Percentiles rank a stretch among this genome's conserved stretches.
Conservation (phyloP, 2,888 invertebrate species). For the Onthophagus sagittarius region DNA sequence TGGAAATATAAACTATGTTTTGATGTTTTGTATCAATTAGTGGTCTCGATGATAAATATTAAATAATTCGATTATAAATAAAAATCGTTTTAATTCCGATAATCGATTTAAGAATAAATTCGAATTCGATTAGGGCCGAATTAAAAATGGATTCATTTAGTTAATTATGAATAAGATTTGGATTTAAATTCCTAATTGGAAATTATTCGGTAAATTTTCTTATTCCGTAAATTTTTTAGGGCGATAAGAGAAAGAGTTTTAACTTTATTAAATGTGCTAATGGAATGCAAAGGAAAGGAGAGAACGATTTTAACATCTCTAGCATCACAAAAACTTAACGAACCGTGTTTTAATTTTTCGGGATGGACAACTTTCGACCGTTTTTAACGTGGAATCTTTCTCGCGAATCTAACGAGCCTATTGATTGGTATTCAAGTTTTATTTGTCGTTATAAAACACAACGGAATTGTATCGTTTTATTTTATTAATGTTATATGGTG, state of each 20-base stretch:
- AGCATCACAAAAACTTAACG: not conserved
- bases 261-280: not conserved
- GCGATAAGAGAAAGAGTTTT: not conserved
- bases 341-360: not conserved
- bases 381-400: not conserved
- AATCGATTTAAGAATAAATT: too few relatives aligned
- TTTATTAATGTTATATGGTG: not conserved
- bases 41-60: too few relatives aligned
- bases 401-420: not conserved
- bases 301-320: not conserved
- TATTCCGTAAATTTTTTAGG: not conserved
- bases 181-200: not conserved
- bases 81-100: too few relatives aligned
- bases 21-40: not conserved
- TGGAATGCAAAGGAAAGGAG: not conserved
- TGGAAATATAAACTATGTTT: not conserved
- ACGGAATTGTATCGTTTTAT: not conserved
- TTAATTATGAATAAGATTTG: not conserved
- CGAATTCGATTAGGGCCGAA: not conserved
- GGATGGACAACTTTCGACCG: not conserved
- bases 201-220: not conserved
- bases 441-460: not conserved
- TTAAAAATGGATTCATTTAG: not conserved
- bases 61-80: too few relatives aligned
- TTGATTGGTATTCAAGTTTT: not conserved